These are phyloP conservation scores for Penelope pileata DNA, from an alignment of 2,113 vertebrate genomes.

Conservation along the genomic window DNA sequence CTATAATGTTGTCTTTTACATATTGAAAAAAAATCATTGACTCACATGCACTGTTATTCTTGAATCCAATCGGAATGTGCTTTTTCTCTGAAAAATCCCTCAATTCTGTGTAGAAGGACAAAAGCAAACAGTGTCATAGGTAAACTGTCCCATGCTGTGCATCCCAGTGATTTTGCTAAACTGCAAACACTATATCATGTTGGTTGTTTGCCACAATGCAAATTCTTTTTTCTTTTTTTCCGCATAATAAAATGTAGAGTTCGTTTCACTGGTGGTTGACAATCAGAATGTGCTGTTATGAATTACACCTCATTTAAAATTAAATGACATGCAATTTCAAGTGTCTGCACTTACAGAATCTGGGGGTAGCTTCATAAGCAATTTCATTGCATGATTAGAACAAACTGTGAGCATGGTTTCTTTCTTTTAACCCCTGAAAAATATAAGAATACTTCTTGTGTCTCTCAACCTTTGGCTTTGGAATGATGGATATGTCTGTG, in stretches of 20 bases:
- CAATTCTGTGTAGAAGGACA: background rate
- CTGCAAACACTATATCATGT: background rate
- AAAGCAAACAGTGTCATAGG: background rate
- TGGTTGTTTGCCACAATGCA: background rate
- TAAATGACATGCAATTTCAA: background rate
- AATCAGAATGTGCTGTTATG: background rate
- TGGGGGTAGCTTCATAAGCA: background rate
- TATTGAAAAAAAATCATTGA: background rate
- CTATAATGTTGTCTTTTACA: background rate
- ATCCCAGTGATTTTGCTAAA: background rate
- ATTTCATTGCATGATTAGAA: background rate
- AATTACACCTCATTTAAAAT: background rate
- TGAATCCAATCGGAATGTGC: background rate
- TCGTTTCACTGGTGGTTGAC: background rate
- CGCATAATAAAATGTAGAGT: background rate
- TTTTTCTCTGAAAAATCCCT: background rate
- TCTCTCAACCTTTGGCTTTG: background rate
- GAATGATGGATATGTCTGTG: constrained; percentile 27
- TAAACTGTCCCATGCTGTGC: background rate
- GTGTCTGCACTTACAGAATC: background rate
- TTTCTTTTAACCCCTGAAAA: background rate
- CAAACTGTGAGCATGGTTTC: background rate
- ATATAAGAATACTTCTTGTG: background rate
- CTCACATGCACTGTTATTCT: background rate
- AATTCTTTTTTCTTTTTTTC: background rate